phyloP scores from a whole-genome alignment of 2,797 vertebrate species.

The Simalia tracyae region DNA sequence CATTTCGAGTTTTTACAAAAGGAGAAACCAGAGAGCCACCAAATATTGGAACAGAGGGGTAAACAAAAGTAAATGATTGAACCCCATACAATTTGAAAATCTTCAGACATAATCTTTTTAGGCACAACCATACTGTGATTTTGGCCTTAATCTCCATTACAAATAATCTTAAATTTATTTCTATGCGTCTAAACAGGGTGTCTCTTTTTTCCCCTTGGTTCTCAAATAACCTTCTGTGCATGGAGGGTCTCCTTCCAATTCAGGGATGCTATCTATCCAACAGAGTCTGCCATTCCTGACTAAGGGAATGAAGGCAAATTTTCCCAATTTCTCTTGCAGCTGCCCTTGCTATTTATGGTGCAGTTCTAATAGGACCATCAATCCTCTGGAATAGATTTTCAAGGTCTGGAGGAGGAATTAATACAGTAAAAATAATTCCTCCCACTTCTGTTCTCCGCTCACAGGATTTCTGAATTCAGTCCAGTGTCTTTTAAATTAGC shows the following conservation, averaged over 20 bases:
- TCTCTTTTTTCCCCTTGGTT: not conserved
- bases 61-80: not conserved
- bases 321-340: not conserved
- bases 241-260: not conserved
- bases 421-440: not conserved
- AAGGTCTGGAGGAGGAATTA: not conserved
- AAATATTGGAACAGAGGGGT: not conserved
- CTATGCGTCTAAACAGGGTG: not conserved
- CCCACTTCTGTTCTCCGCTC: not conserved
- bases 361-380: not conserved
- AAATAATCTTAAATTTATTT: not conserved
- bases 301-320: not conserved
- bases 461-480: not conserved
- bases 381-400: not conserved
- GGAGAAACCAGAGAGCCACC: not conserved
- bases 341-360: not conserved
- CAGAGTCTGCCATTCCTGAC: not conserved
- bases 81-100: not conserved
- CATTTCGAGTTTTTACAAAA: not conserved
- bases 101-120: not conserved
- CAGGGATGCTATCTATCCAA: not conserved
- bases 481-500: not conserved
- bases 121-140: not conserved
- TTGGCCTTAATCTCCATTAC: not conserved
- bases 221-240: not conserved